phyloP scores from a whole-genome alignment of 2,797 vertebrate species.

The Spinus olivaceus region DNA sequence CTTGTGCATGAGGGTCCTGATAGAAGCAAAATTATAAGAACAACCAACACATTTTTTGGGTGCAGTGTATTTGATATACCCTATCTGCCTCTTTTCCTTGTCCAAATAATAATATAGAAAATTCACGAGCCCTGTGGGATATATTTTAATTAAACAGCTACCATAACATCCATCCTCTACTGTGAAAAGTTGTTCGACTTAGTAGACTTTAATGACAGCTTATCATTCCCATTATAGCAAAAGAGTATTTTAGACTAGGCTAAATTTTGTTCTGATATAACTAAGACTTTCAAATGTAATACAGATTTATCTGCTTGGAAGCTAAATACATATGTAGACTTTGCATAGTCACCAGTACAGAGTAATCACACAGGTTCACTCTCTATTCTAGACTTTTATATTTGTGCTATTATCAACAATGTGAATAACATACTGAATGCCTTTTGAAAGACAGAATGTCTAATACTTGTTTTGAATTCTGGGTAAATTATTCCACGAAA shows the following conservation, averaged over 20 bases:
- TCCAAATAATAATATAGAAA: not conserved
- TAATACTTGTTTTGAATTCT: constrained; percentile 14
- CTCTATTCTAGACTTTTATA: not conserved
- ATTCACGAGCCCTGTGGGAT: not conserved
- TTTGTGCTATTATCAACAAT: not conserved
- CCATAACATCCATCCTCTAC: not conserved
- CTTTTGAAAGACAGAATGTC: not conserved
- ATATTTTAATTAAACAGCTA: not conserved
- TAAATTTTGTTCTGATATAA: not conserved
- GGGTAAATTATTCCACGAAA: constrained; percentile 43
- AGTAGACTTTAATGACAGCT: not conserved
- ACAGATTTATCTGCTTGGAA: not conserved
- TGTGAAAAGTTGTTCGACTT: not conserved
- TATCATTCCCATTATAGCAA: not conserved
- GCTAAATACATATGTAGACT: not conserved
- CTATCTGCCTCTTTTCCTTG: not conserved
- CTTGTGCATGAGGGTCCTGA: not conserved
- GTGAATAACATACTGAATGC: not conserved
- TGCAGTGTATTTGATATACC: not conserved
- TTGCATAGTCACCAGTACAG: not conserved
- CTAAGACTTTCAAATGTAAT: not conserved
- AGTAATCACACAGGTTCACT: not conserved
- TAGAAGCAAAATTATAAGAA: not conserved
- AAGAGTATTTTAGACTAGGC: not conserved
- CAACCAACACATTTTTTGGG: accelerated